Evolutionary conservation across 2,797 vertebrate species (phyloP), one percentile per base, ranked within the genome.

Genomic region (Pipistrellus kuhlii): DNA sequence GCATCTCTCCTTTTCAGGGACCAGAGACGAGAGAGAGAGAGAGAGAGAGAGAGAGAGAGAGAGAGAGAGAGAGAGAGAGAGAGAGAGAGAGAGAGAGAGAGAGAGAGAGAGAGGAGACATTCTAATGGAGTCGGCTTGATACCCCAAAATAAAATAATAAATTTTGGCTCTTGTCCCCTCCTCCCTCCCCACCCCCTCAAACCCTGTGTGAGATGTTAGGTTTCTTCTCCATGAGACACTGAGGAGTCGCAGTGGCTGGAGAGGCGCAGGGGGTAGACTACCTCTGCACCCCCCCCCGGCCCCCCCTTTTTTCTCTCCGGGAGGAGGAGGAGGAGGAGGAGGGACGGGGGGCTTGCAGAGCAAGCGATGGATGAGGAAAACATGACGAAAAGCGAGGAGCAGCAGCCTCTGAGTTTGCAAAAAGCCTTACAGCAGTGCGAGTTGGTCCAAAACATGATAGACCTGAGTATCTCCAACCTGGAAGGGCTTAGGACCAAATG

Each of bases 341-440:
- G 75, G 69, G 93, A 88, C 8, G 93, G 78, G 93, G 96, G 97
- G 95, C 95, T 96, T 96, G 97, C 97, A 95, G 97, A 96, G 97
- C 98, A 96, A 99, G 99, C 98, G 98, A 99, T 99, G 99, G 99
- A 99, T 98, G 99, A 99, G 98, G 99, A 99, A 98, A 99, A 98
- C 97, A 98, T 99, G 98, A 99, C 99, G 98, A 99, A 98, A 98
- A 99, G 98, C 99, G 99, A 99, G 97, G 99, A 99, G 98, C 98
- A 98, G 98, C 98, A 98, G 98, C 98, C 98, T 98, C 98, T 99
- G 97, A 99, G 99, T 99, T 98, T 99, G 99, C 99, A 99, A 98
- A 99, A 99, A 99, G 99, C 99, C 98, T 98, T 99, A 98, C 99
- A 99, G 99, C 99, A 99, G 99, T 99, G 99, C 98, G 99, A 99